A percentile compares a stretch with the other conserved stretches of the same genome.
Evolutionary conservation across 2,888 invertebrate species (phyloP).

Genomic region (Horisme vitalbata): DNA sequence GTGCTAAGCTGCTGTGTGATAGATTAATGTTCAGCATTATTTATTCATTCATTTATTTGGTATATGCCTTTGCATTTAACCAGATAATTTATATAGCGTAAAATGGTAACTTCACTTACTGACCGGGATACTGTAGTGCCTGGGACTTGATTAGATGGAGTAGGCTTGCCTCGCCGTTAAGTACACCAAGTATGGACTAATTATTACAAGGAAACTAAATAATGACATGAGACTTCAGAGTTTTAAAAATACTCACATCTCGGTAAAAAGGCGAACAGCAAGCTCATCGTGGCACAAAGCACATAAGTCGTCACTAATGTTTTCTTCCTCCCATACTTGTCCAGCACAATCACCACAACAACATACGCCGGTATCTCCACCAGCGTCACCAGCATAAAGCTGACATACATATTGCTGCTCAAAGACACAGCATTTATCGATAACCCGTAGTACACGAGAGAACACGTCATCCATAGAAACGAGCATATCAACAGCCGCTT

Average conservation of each 20-base stretch:
- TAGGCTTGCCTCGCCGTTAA: no score
- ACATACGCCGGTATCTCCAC: constrained; percentile 90
- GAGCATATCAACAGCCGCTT: constrained; percentile 85
- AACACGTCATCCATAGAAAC: constrained; percentile 90
- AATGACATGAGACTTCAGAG: not conserved
- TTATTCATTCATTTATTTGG: no score
- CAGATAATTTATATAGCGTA: no score
- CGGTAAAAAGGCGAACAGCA: constrained; percentile 84
- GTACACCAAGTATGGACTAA: no score
- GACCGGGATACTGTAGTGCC: no score
- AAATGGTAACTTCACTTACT: no score
- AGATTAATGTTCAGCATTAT: no score
- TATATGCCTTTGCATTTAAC: no score
- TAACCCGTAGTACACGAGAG: constrained; percentile 90
- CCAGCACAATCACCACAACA: constrained; percentile 85
- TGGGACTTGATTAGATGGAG: no score
- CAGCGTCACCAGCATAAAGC: constrained; percentile 85
- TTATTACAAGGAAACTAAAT: no score
- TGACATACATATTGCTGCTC: constrained; percentile 88
- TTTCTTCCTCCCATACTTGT: constrained; percentile 85
- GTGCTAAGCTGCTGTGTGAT: no score
- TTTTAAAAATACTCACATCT: constrained; percentile 68
- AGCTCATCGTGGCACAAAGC: constrained; percentile 83
- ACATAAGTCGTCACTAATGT: constrained; percentile 85
- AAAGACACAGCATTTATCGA: constrained; percentile 90